Evolutionary conservation across 2,888 invertebrate genomes (phyloP).

Genomic region (Leucozona laternaria): DNA sequence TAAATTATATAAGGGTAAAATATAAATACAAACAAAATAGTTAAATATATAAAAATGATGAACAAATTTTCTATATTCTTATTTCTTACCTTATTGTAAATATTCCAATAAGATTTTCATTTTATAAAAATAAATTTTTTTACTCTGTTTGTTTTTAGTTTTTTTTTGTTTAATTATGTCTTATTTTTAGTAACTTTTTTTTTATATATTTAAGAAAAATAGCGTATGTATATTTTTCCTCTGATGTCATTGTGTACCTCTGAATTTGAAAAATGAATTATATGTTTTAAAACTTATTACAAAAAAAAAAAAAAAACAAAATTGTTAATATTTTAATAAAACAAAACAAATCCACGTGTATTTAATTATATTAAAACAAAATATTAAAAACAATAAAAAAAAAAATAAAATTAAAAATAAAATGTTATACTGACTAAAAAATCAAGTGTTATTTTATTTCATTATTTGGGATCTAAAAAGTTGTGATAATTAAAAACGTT

Average conservation of each 20-base stretch:
- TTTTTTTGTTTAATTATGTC: neutral
- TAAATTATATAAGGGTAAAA: slow-evolving; percentile 33
- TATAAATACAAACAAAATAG: slow-evolving; percentile 6
- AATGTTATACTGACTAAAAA: slow-evolving; percentile 66
- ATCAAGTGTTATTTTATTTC: slow-evolving; percentile 45
- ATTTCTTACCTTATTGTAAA: slow-evolving; percentile 49
- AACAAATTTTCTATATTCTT: slow-evolving; percentile 4
- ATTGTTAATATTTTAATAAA: slow-evolving; percentile 63
- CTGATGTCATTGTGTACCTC: slow-evolving; percentile 65
- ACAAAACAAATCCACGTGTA: slow-evolving; percentile 57
- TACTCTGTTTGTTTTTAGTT: neutral
- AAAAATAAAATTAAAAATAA: slow-evolving; percentile 54
- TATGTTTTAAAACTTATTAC: slow-evolving; percentile 43
- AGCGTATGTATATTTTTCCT: slow-evolving; percentile 32
- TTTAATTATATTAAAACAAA: slow-evolving; percentile 49
- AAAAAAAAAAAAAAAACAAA: slow-evolving; percentile 22
- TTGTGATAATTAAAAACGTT: neutral
- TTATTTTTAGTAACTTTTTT: neutral
- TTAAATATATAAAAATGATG: neutral
- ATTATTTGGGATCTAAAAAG: neutral
- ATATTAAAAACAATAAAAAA: slow-evolving; percentile 45
- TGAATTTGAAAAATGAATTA: slow-evolving; percentile 58
- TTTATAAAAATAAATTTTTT: slow-evolving; percentile 15
- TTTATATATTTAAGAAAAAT: neutral
- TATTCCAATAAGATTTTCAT: slow-evolving; percentile 18